Base-by-base conservation (phyloP, 2,113 vertebrate species). In the Vidua chalybeata region DNA sequence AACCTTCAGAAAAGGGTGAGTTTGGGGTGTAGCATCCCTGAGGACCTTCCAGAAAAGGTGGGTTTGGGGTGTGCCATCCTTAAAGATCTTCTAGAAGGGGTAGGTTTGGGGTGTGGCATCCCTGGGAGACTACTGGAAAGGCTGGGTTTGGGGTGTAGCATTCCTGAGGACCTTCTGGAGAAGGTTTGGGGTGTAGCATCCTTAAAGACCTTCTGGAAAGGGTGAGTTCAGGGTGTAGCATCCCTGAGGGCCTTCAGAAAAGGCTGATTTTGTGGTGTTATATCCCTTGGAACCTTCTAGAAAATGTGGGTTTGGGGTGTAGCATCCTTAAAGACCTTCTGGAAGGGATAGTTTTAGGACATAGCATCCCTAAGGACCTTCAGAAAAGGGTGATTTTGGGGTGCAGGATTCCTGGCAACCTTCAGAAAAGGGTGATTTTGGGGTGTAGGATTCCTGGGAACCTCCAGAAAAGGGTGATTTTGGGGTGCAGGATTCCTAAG, bases 1-100 rank as follows among this genome's bases (percentile, higher is more conserved):
- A 1, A 11, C n/a, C 26, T 37, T 7, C n/a, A 2, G 2, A 3
- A 61, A 49, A 6, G 3, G 15, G 33, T 26, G 21, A 2, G 0
- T 39, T 59, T 49, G 19, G 19, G 23, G 3, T 73, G 10, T 22
- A 4, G 12, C 3, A 37, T 72, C 6, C n/a, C 1, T 62, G 2
- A 2, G 11, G 11, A 5, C 12, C n/a, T 43, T 19, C 52, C 2
- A 27, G 7, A 30, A 11, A 30, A 10, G 51, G 28, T 28, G 2
- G 3, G 0, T 56, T 64, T 56, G 8, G 9, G 49, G 7, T 1
- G 3, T 15, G 11, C 5, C 11, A 41, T 22, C 24, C 8, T 10
- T 6, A 7, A 1, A 48, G 11, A 20, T 12, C n/a, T 43, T 19
- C 52, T 4, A 16, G 7, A 30, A 7, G 17, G 10, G 51, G 28